phyloP scores from a whole-genome alignment of 2,888 invertebrate species.

The Crocallis elinguaria region DNA sequence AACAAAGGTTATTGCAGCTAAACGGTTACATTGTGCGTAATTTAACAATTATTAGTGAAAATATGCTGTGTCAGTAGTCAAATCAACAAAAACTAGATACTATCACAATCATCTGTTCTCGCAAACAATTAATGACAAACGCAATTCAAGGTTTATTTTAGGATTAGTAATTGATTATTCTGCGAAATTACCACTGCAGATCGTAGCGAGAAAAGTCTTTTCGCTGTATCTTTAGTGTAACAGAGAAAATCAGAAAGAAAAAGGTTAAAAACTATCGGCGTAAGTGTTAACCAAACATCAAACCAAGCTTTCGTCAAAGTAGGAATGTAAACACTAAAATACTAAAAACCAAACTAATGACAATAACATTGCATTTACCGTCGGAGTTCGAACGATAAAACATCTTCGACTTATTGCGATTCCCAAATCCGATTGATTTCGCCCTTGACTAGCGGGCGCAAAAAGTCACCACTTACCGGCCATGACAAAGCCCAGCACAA shows the following conservation, averaged over 20 bases:
- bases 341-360: slow-evolving; percentile 81
- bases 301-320: slow-evolving; percentile 70
- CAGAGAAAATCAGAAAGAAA: slow-evolving; percentile 63
- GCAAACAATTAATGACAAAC: slow-evolving; percentile 43
- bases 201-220: slow-evolving; percentile 66
- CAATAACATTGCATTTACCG: slow-evolving; percentile 85
- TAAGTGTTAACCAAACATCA: slow-evolving; percentile 78
- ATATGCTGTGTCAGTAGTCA: slow-evolving; percentile 50
- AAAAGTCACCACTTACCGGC: slow-evolving; percentile 90
- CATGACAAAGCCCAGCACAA: slow-evolving; percentile 89
- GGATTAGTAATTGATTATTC: slow-evolving; percentile 39
- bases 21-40: slow-evolving; percentile 12
- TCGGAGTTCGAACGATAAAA: slow-evolving; percentile 85
- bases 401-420: slow-evolving; percentile 84
- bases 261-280: slow-evolving; percentile 74
- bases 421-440: slow-evolving; percentile 84
- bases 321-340: slow-evolving; percentile 73
- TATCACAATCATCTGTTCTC: slow-evolving; percentile 67
- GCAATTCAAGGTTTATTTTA: slow-evolving; percentile 44
- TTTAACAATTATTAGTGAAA: slow-evolving; percentile 37
- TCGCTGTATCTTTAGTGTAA: slow-evolving; percentile 59
- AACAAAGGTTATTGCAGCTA: slow-evolving; percentile 29
- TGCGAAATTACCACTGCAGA: slow-evolving; percentile 45
- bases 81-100: slow-evolving; percentile 57
- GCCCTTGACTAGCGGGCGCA: slow-evolving; percentile 84